Percentiles rank a stretch among this genome's conserved stretches.
Evolutionary conservation across 2,888 invertebrate species (phyloP).

Genomic region (Cantharis rustica): DNA sequence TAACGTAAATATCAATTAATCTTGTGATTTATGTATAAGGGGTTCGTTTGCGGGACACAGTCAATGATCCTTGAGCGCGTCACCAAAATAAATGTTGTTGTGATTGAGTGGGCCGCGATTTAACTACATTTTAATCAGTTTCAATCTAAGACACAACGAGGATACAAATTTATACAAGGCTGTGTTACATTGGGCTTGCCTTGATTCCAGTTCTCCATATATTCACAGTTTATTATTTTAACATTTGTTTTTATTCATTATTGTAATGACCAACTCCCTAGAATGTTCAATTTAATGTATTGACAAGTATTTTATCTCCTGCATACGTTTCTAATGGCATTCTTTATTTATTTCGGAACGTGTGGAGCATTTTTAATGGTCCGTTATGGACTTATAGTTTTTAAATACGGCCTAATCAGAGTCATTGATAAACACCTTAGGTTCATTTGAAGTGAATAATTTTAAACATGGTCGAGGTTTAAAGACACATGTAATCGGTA

Average conservation of each 20-base stretch:
- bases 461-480: constrained; percentile 25
- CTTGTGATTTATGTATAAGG: constrained; percentile 31
- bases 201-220: constrained; percentile 46
- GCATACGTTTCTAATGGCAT: constrained; percentile 56
- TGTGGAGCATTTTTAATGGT: constrained; percentile 50
- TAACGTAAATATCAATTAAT: constrained; percentile 34
- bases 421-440: constrained; percentile 39
- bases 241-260: constrained; percentile 5
- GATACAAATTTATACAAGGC: constrained; percentile 58
- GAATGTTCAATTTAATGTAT: constrained; percentile 57
- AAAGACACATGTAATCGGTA: constrained; percentile 23
- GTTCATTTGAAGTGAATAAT: constrained; percentile 26
- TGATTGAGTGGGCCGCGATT: constrained; percentile 53
- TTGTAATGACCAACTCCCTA: constrained; percentile 43
- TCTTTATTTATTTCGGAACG: constrained; percentile 55
- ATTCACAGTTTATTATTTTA: constrained; percentile 1
- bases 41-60: constrained; percentile 28
- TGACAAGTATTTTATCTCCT: constrained; percentile 56
- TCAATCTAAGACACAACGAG: constrained; percentile 55
- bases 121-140: constrained; percentile 57
- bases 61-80: constrained; percentile 34
- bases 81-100: constrained; percentile 39
- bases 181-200: constrained; percentile 53
- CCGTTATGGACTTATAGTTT: constrained; percentile 49
- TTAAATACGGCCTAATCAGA: constrained; percentile 47